Evolutionary conservation across 2,113 vertebrate genomes (phyloP).

Genomic region (Gasterosteus nipponicus): DNA sequence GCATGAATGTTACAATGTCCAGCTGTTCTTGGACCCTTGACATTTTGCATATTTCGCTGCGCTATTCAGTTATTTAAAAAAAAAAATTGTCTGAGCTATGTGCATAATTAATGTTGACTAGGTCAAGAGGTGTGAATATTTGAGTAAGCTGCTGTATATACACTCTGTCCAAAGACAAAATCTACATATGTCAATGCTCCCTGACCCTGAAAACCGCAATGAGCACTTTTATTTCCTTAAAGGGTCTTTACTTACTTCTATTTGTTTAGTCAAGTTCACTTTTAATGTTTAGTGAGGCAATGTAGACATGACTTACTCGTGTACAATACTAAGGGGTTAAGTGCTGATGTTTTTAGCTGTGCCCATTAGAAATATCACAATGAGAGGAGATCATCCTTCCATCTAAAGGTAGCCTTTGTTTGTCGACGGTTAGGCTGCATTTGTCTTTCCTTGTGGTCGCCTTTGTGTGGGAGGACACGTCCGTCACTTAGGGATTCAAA

Average conservation of each 20-base stretch:
- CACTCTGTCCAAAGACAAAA: conserved; percentile 11
- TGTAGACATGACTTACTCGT: background rate
- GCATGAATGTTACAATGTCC: conserved; percentile 4
- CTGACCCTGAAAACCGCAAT: conserved; percentile 27
- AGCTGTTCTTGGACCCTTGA: conserved; percentile 31
- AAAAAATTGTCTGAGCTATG: background rate
- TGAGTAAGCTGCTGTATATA: conserved; percentile 5
- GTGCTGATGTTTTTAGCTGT: background rate
- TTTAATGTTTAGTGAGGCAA: background rate
- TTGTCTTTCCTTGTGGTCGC: background rate
- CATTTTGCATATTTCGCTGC: conserved; percentile 17
- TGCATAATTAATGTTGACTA: conserved; percentile 37
- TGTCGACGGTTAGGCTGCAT: background rate
- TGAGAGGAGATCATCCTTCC: background rate
- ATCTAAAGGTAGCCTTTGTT: background rate
- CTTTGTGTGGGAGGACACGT: background rate
- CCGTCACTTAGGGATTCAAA: background rate
- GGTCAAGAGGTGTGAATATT: conserved; percentile 50
- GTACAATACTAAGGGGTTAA: background rate
- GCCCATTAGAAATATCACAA: background rate
- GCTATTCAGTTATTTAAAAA: conserved; percentile 8
- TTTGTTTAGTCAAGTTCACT: background rate
- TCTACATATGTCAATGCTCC: conserved; percentile 17
- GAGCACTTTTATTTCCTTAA: conserved; percentile 1
- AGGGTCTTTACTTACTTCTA: background rate